Evolutionary conservation across 2,797 vertebrate genomes (phyloP), one percentile per base, ranked within the genome.

Genomic region (Poeciliopsis paucimaculata): DNA sequence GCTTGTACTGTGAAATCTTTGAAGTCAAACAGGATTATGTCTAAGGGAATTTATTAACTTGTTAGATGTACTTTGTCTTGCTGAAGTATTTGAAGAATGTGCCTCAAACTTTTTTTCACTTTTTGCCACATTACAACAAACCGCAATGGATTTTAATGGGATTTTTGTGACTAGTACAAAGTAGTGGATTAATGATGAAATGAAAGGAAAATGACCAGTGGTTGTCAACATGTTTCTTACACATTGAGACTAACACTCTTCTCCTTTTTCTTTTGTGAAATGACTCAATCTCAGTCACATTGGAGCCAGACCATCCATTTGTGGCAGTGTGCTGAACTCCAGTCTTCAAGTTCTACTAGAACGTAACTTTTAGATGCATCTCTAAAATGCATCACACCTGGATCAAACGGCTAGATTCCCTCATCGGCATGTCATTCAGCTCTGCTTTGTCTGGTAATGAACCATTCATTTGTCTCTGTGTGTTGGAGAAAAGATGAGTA

Each of bases 121-220:
- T 64, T 64, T 36, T 64, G 31, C 31, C 60, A 64, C 60, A 64
- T 64, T 64, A 64, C 31, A 64, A 64, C 60, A 20, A 64, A 36
- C 60, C 60, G 20, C 16, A 64, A 9, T 20, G 60, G 18, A 64
- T 36, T 64, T 20, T 64, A 64, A 36, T 64, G 15, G 8, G 31
- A 9, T 64, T 64, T 60, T 20, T 64, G 60, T 64, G 31, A 64
- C 15, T 31, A 20, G 9, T 28, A 10, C 31, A 36, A 36, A 64
- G 34, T 62, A 34, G 57, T 36, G 62, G 34, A 36, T 64, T 36
- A 64, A 36, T 36, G 15, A 10, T 64, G 3, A 64, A 36, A 36
- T 36, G 0, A 9, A 64, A 64, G 7, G 18, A 64, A 36, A 36
- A 20, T 18, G 7, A 36, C 34, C 6, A 16, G 18, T 64, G 7